A percentile compares a stretch with the other conserved stretches of the same genome.
phyloP scores from a whole-genome alignment of 1,140 invertebrate genomes.

The Magallana angulata region DNA sequence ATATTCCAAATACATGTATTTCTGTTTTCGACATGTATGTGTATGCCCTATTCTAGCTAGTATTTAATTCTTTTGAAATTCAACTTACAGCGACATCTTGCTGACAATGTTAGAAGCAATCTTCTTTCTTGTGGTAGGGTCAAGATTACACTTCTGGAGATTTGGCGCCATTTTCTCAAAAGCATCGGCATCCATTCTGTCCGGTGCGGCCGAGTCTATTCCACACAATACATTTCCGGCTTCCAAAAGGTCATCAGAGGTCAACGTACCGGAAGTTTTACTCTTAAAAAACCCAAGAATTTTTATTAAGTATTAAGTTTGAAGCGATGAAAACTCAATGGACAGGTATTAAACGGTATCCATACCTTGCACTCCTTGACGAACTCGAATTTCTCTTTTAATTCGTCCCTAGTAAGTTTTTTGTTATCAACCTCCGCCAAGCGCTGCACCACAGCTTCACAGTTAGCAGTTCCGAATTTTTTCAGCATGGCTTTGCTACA shows the following conservation, averaged over 20 bases:
- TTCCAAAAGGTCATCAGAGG: slow-evolving; percentile 51
- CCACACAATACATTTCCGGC: slow-evolving; percentile 52
- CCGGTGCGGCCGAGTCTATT: neutral
- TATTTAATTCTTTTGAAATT: neutral
- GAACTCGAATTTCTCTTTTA: slow-evolving; percentile 53
- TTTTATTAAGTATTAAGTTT: too few species aligned
- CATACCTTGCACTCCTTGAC: slow-evolving; percentile 39
- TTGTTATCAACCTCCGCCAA: slow-evolving; percentile 46
- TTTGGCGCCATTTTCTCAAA: slow-evolving; percentile 39
- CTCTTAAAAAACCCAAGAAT: slow-evolving; percentile 24
- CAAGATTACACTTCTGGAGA: slow-evolving; percentile 48
- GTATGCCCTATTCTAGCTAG: too few species aligned
- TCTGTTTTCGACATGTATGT: too few species aligned
- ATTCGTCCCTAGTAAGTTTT: slow-evolving; percentile 38
- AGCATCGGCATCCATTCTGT: slow-evolving; percentile 45
- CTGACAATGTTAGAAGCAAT: slow-evolving; percentile 29
- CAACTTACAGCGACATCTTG: slow-evolving; percentile 49
- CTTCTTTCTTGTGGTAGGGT: slow-evolving; percentile 12
- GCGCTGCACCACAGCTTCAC: slow-evolving; percentile 39
- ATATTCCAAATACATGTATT: too few species aligned
- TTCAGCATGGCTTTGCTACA: slow-evolving; percentile 46
- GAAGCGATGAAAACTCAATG: too few species aligned
- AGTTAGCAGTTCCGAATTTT: slow-evolving; percentile 50
- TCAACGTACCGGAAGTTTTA: slow-evolving; percentile 47
- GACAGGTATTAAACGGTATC: neutral